Conservation (phyloP, 2,113 vertebrate genomes). For the Panthera uncia region DNA sequence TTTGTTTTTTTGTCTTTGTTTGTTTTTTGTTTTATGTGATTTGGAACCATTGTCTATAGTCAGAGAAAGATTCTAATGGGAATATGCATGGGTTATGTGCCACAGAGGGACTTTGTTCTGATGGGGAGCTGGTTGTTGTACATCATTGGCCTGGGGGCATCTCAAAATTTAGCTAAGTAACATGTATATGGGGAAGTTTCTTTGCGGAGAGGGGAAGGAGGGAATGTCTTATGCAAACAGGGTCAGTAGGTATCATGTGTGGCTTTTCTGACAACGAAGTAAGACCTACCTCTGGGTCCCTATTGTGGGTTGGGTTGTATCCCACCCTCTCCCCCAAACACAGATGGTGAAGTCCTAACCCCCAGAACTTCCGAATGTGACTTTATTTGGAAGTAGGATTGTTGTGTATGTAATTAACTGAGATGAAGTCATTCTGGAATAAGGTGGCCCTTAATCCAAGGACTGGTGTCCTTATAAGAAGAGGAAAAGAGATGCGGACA, state of each 20-base stretch:
- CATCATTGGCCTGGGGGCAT: fast-evolving
- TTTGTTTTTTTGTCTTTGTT: no score
- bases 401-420: no score
- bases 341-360: background rate
- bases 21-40: background rate
- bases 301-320: background rate
- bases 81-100: fast-evolving
- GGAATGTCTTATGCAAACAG: fast-evolving
- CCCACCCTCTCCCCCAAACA: background rate
- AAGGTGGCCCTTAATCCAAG: background rate
- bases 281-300: background rate
- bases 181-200: background rate
- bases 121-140: fast-evolving
- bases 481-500: background rate
- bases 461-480: background rate
- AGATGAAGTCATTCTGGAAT: no score
- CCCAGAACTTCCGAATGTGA: background rate
- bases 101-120: no score
- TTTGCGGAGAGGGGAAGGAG: background rate
- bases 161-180: background rate
- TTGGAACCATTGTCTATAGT: background rate
- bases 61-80: background rate
- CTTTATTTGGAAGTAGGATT: background rate
- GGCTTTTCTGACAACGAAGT: background rate
- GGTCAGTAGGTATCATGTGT: fast-evolving